Base-by-base conservation (phyloP, 2,888 invertebrate species). In the Trissolcus japonicus region DNA sequence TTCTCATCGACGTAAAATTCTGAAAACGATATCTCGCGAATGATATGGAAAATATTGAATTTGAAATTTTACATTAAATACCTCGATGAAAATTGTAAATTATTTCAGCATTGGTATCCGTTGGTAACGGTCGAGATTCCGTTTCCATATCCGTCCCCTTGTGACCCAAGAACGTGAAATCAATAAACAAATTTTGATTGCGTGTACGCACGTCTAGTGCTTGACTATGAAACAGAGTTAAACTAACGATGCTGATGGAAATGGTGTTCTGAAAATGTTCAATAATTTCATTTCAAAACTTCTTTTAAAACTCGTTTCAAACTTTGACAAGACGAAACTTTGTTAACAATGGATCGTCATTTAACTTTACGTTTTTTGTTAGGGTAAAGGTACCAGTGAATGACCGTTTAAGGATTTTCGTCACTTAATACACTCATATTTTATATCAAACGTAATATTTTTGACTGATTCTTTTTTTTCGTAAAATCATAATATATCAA, bases 121-220 rank as follows among this genome's bases (percentile, higher is more conserved):
- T 60, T 9, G 84, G 80, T 9, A 87, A 81, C 6, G 25, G 56
- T 4, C 80, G 19, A 1, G 87, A 86, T 17, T 79, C 40, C 0
- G 88, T 86, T 76, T 88, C 87, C 81, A 87, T 82, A 21, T 85
- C 83, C 3, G 72, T 80, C 3, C 87, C 87, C 3, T 62, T 72
- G 66, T 85, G 74, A 11, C 86, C 86, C 68, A 88, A 81, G 67
- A 87, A 88, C 4, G 83, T 81, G 67, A 85, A 88, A 62, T 87
- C 87, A 3, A 88, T 72, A 65, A 85, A 88, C 29, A 87, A 16
- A 56, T 67, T 55, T 16, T 56, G 78, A 56, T 83, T 73, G 41
- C 80, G 80, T 40, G 83, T 63, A 2, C 84, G 82, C 0, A 81
- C 55, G 76, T 83, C 73, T 2, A 87, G 19, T 2, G 62, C 51